These are phyloP conservation scores for Campaea margaritaria DNA, from an alignment of 2,888 invertebrate genomes.

Conservation along the genomic window DNA sequence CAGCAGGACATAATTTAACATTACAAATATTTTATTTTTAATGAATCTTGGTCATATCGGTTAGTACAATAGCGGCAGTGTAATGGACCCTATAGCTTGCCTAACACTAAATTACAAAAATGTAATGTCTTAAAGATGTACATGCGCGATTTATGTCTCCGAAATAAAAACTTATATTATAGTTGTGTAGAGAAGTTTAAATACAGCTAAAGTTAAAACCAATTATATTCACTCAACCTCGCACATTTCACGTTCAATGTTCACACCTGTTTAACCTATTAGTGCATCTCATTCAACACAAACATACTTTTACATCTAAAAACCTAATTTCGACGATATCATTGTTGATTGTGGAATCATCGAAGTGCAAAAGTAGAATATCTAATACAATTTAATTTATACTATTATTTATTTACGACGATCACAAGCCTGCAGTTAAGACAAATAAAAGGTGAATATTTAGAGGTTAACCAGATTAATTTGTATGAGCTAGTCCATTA, in stretches of 20 bases:
- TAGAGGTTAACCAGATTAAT: neutral
- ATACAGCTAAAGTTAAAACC: neutral
- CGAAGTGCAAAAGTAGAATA: slow-evolving; percentile 6
- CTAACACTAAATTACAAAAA: neutral
- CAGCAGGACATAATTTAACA: no score
- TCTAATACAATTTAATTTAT: slow-evolving; percentile 13
- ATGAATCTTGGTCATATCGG: no score
- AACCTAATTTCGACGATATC: neutral
- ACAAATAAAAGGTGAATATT: slow-evolving; percentile 29
- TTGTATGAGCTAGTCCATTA: neutral
- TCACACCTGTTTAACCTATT: neutral
- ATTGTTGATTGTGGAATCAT: slow-evolving; percentile 3
- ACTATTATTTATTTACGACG: slow-evolving; percentile 7
- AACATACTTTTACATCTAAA: neutral
- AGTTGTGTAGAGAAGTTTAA: neutral
- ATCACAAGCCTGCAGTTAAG: slow-evolving; percentile 35
- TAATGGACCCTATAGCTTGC: neutral
- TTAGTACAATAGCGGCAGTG: neutral
- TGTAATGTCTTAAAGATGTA: neutral
- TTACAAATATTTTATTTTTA: no score
- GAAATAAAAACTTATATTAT: neutral
- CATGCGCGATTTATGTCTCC: neutral
- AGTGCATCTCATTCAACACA: neutral
- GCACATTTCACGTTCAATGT: neutral
- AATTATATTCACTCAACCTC: neutral